Percentiles rank a stretch among this genome's conserved stretches.
These are phyloP conservation scores for Copsychus sechellarum DNA, from an alignment of 2,113 vertebrate species.

Conservation along the genomic window DNA sequence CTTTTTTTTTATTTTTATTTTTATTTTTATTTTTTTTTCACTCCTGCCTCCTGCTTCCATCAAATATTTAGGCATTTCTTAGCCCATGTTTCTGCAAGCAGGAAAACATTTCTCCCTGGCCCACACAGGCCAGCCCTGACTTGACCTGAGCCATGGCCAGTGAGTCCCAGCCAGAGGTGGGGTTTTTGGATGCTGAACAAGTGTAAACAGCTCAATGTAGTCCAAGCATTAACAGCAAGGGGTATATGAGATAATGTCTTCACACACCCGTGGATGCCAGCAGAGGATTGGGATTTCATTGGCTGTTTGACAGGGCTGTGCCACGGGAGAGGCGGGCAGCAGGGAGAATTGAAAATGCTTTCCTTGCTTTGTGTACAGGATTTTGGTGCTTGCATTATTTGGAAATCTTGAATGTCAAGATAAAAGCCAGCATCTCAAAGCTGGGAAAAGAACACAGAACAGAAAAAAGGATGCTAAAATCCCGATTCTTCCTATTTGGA, in stretches of 20 bases:
- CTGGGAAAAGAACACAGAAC: background rate
- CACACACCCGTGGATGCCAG: background rate
- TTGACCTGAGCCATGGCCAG: background rate
- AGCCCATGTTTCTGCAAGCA: background rate
- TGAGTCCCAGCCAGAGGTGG: background rate
- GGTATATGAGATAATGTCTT: background rate
- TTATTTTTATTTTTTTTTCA: background rate
- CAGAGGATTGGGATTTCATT: background rate
- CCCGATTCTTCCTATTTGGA: background rate
- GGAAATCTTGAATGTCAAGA: background rate
- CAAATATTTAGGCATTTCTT: background rate
- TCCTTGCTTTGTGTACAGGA: background rate
- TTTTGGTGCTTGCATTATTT: background rate
- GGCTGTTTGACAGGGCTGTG: background rate
- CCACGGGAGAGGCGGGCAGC: fast-evolving
- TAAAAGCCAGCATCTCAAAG: background rate
- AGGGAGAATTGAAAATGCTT: background rate
- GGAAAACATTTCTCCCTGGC: background rate
- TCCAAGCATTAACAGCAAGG: background rate
- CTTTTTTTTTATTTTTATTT: too few relatives aligned
- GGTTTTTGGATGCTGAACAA: background rate
- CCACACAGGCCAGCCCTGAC: background rate
- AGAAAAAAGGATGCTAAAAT: background rate
- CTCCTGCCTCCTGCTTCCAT: background rate
- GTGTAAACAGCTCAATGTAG: background rate